Base-by-base conservation (phyloP, 2,797 vertebrate genomes). In the Linurgus olivaceus region DNA sequence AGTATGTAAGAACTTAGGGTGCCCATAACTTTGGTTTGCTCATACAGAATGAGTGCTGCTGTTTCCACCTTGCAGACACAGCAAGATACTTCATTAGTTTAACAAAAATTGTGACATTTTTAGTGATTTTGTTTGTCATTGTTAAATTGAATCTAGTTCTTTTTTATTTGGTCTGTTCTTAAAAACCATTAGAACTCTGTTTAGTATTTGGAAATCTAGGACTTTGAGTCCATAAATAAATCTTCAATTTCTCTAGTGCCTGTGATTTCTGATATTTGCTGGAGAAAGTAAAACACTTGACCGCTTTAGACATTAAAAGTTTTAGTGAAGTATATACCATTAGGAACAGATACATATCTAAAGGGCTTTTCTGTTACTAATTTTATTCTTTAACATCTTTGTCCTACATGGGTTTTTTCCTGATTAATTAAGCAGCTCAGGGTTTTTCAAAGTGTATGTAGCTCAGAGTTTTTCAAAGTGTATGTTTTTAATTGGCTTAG, bases 381-480 rank as follows among this genome's bases (percentile, higher is more conserved):
- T 82, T 82, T 79, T 76, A 23, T 63, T 92, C 55, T 74, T 79
- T 44, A 80, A 65, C 3, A 25, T 76, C 59, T 80, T 89, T 25
- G 10, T 82, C 45, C 59, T 52, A 15, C 1, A 1, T 84, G 31
- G 0, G 1, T n/a, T 74, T 79, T 45, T 58, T 86, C 28, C 37
- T 63, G 81, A 73, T 85, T 67, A 91, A 92, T 92, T 86, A 93
- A 93, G 23, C 44, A 90, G 52, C 62, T 80, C 26, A 31, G 33
- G 8, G 14, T 59, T 93, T 95, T 63, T 90, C 65, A 57, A 48
- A 74, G 40, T 62, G 23, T 61, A 9, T 74, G 7, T 11, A 33
- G 54, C 54, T 55, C 20, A 33, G n/a, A 55, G 14, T 68, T 91
- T 94, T 59, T 87, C 59, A 54, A 45, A 75, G 45, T 66, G 20